A percentile compares a stretch with the other conserved stretches of the same genome.
These are phyloP conservation scores for Pipistrellus kuhlii DNA, from an alignment of 2,797 vertebrate species.

Conservation along the genomic window DNA sequence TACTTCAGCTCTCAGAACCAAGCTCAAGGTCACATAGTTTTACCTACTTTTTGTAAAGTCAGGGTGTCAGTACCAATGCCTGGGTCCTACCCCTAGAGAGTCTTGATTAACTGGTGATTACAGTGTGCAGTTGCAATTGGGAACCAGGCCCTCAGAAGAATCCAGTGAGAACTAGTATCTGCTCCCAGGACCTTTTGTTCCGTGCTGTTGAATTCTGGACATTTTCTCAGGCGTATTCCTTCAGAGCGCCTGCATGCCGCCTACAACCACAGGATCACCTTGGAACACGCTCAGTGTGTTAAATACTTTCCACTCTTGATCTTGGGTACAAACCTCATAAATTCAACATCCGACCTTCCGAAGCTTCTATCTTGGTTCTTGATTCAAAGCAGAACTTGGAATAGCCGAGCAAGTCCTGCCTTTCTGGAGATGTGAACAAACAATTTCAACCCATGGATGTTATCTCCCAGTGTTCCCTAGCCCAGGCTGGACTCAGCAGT, in stretches of 20 bases:
- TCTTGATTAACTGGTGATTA: neutral
- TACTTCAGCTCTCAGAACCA: neutral
- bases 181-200: neutral
- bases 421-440: neutral
- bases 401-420: neutral
- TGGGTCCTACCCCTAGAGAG: neutral
- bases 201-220: neutral
- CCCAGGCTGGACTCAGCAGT: neutral
- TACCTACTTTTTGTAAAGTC: neutral
- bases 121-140: neutral
- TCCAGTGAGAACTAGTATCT: neutral
- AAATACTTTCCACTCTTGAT: conserved; percentile 28
- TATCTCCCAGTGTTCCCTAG: neutral
- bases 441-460: neutral
- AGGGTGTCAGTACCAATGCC: neutral
- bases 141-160: neutral
- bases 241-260: neutral
- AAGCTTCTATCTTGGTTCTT: neutral
- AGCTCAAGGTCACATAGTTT: neutral
- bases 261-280: neutral
- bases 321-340: neutral
- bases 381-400: neutral
- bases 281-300: neutral
- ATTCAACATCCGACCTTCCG: neutral
- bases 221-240: neutral